phyloP scores from a whole-genome alignment of 2,797 vertebrate species.

The Ptychobarbus kaznakovi region DNA sequence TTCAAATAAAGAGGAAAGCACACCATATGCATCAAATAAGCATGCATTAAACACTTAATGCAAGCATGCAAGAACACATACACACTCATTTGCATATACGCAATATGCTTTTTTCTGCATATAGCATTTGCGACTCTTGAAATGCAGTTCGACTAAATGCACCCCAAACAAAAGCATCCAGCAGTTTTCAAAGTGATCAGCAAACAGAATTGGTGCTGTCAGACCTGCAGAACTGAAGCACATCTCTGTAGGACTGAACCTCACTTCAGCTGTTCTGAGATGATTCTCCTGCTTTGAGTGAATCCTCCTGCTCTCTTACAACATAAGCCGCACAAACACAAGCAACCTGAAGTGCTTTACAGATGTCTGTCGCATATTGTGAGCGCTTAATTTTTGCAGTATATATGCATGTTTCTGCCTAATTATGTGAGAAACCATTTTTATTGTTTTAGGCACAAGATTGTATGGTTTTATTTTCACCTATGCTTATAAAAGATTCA shows the following conservation, averaged over 20 bases:
- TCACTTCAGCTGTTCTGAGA: slow-evolving; percentile 16
- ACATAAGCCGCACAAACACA: not conserved
- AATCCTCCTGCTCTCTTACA: not conserved
- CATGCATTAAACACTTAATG: not conserved
- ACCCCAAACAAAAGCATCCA: not conserved
- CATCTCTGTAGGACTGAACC: not conserved
- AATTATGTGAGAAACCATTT: not conserved
- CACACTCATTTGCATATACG: not conserved
- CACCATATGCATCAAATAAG: not conserved
- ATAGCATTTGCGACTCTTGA: not conserved
- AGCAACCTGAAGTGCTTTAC: not conserved
- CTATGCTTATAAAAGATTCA: not conserved
- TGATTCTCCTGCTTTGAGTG: not conserved
- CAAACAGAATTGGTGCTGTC: not conserved
- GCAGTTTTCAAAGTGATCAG: not conserved
- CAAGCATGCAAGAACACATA: not conserved
- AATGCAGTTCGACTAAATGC: not conserved
- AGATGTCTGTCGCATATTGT: not conserved
- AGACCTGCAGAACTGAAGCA: not conserved
- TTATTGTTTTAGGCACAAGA: not conserved
- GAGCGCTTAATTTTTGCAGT: not conserved
- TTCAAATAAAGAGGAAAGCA: not conserved
- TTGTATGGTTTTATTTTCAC: not conserved
- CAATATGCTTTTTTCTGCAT: not conserved
- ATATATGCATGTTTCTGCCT: not conserved